Evolutionary conservation across 2,797 vertebrate species (phyloP).

Genomic region (Thripadectes ignobilis): DNA sequence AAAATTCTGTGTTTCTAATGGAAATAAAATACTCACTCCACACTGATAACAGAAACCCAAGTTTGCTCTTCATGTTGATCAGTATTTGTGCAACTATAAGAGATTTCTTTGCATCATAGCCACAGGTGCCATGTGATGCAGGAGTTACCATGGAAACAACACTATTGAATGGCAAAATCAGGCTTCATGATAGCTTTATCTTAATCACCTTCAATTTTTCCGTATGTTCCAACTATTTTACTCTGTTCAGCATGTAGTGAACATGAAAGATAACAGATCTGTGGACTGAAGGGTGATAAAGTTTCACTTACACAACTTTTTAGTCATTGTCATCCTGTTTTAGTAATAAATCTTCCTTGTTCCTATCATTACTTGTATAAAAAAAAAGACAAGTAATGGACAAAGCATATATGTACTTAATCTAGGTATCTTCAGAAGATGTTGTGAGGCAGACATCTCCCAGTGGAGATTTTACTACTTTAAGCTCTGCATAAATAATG

Average conservation of each 20-base stretch:
- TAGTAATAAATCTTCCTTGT: neutral
- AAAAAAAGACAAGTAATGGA: neutral
- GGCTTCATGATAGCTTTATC: neutral
- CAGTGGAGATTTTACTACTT: neutral
- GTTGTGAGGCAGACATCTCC: neutral
- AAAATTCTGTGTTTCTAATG: neutral
- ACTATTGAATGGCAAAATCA: constrained; percentile 12
- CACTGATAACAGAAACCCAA: neutral
- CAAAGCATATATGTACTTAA: neutral
- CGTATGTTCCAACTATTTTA: neutral
- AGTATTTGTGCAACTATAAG: constrained; percentile 10
- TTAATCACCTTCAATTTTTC: constrained; percentile 39
- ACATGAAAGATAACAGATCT: neutral
- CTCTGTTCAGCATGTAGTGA: neutral
- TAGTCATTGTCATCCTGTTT: neutral
- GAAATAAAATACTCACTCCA: neutral
- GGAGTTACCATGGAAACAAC: constrained; percentile 7
- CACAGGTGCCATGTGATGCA: constrained; percentile 5
- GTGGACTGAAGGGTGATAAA: neutral
- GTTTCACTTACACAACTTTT: neutral
- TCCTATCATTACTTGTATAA: neutral
- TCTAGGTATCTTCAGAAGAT: neutral
- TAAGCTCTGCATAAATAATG: neutral
- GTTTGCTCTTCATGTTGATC: neutral
- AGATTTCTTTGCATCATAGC: neutral